Evolutionary conservation across 2,888 invertebrate genomes (phyloP).

Genomic region (Poecilobothrus nobilitatus): DNA sequence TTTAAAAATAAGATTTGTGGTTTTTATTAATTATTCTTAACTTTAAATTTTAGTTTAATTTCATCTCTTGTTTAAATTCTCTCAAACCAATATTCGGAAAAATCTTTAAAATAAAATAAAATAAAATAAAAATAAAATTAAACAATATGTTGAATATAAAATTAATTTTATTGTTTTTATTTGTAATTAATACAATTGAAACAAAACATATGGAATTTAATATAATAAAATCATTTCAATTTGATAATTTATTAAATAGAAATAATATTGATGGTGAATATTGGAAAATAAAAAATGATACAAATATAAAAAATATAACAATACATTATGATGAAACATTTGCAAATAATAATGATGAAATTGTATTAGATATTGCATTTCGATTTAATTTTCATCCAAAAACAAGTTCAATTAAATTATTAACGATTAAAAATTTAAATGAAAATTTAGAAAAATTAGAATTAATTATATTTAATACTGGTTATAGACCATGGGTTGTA

Average conservation of each 20-base stretch:
- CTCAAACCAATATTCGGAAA: background rate
- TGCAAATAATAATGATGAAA: background rate
- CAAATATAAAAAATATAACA: background rate
- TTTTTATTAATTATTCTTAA: no score
- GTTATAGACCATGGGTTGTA: no score
- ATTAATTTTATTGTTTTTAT: background rate
- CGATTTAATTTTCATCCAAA: background rate
- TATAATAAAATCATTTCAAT: background rate
- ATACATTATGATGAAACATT: background rate
- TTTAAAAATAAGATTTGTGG: no score
- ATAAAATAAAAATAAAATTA: background rate
- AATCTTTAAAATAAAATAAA: background rate
- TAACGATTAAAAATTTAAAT: no score
- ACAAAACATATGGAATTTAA: background rate
- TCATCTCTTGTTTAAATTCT: no score
- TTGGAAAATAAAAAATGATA: background rate
- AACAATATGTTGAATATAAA: background rate
- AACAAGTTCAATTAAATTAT: no score
- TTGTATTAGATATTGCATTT: background rate
- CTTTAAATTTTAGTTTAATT: no score
- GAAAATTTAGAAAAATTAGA: no score
- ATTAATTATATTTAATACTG: no score
- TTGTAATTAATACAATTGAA: background rate
- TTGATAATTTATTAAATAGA: background rate
- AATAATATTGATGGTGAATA: constrained; percentile 1